These are phyloP conservation scores for Anoura caudifer DNA, from an alignment of 2,113 vertebrate species.

Conservation along the genomic window DNA sequence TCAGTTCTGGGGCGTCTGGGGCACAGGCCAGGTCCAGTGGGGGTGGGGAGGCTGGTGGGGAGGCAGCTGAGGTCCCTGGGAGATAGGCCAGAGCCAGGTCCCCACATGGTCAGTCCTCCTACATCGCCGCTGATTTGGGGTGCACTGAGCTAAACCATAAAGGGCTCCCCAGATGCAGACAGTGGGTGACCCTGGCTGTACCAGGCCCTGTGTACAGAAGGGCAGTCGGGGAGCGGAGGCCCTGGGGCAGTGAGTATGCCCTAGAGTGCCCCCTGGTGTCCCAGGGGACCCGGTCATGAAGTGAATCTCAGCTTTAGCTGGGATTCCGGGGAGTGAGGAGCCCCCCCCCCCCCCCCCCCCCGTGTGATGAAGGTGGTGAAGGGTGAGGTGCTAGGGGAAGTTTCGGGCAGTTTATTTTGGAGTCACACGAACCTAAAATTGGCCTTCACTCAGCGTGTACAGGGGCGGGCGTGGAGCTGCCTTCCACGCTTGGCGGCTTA, in stretches of 20 bases:
- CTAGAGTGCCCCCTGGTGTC: background rate
- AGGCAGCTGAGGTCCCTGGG: background rate
- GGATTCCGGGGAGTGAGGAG: background rate
- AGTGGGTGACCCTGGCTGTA: too few species aligned
- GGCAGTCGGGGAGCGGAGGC: background rate
- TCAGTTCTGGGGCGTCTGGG: background rate
- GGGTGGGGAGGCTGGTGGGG: background rate
- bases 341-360: background rate
- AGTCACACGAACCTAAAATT: background rate
- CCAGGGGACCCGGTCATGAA: background rate
- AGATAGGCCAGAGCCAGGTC: background rate
- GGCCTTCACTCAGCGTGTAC: accelerated
- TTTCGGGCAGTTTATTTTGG: background rate
- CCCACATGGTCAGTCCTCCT: accelerated
- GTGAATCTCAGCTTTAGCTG: background rate
- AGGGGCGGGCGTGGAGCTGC: background rate
- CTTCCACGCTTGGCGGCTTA: background rate
- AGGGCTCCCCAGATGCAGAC: background rate
- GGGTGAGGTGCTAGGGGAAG: background rate
- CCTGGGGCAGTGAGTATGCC: too few species aligned
- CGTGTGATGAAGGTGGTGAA: background rate
- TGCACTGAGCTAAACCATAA: background rate
- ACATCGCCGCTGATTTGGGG: background rate
- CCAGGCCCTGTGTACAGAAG: background rate
- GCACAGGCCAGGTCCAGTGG: background rate